Evolutionary conservation across 2,797 vertebrate genomes (phyloP), one percentile per base, ranked within the genome.

Genomic region (Malurus splendens): DNA sequence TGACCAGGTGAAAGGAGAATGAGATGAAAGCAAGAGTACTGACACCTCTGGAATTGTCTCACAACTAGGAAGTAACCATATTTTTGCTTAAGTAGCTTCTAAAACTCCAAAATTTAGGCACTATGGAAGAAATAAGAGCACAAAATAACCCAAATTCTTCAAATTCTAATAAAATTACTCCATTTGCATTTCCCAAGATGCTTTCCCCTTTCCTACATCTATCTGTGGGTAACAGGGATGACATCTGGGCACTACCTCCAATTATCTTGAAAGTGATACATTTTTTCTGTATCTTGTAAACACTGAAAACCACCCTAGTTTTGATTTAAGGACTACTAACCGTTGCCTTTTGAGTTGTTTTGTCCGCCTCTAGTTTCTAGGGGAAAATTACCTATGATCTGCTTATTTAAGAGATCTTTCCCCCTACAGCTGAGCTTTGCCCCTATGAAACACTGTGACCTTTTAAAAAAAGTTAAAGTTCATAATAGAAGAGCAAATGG

Each of bases 391-490:
- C 51, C 15, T 24, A 42, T 56, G 60, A 89, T 54, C 23, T 73
- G 18, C 77, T 72, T 82, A 83, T 66, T 24, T 70, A 48, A 91
- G 59, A 66, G 44, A 62, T 73, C 80, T n/a, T 85, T 66, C 18
- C 50, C 41, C n/a, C 19, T 61, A 32, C 17, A 91, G 50, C 28
- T 81, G 89, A 91, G 76, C 60, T 89, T 60, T 83, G 67, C 50
- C 70, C 47, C 52, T 66, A 9, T 36, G 62, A 89, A 90, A 78
- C 3, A 0, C 39, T 50, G 20, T 50, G 39, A 91, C 73, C 55
- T 86, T 90, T 73, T 4, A 8, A 47, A 87, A 85, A 75, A 74
- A 83, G 56, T 28, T 64, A 51, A 81, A 87, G 38, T 62, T 76
- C 27, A 4, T 54, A 82, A 74, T 0, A 82, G n/a, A 62, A 84